Base-by-base conservation (phyloP, 2,797 vertebrate genomes). In the Serranus cabrilla region DNA sequence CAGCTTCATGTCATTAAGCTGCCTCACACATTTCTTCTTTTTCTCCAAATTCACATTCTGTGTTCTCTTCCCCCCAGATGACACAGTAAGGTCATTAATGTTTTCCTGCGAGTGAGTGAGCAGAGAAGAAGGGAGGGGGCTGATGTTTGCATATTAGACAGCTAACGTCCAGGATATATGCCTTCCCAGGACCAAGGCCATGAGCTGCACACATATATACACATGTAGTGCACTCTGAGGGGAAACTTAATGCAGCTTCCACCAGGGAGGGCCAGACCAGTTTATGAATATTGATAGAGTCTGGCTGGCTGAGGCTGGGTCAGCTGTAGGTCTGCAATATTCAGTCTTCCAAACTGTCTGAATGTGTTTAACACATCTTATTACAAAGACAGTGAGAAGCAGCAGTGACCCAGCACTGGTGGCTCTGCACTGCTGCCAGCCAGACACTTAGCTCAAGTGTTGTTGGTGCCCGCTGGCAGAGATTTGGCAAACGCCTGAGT, bases 271-370 rank as follows among this genome's bases (percentile, higher is more conserved):
- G 60, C 80, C 79, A 75, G 63, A 80, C 79, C 52, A 42, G 79
- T 81, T 80, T 87, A 85, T 87, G 88, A 89, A 93, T 93, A 91
- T 92, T 89, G 84, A 91, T 88, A 25, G 75, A 65, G 82, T 72
- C 73, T 89, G 66, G 81, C 72, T 72, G 55, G 85, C 78, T 82
- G 76, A 82, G 75, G 2, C 69, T 69, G 63, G 82, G 77, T 89
- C 85, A 89, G 75, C 71, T 79, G 54, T 68, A 39, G 74, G 68
- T 40, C 74, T 75, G 69, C 84, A 67, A 57, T 52, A 50, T 73
- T 78, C 71, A 51, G 47, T 84, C 81, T 63, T 71, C 72, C 76
- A 71, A 81, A 74, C 46, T 83, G 80, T 81, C 78, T 86, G 27
- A 54, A 76, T 74, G 80, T 83, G 79, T 89, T 82, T 46, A 83